These are phyloP conservation scores for Ceryle rudis DNA, from an alignment of 2,797 vertebrate species.

Conservation along the genomic window DNA sequence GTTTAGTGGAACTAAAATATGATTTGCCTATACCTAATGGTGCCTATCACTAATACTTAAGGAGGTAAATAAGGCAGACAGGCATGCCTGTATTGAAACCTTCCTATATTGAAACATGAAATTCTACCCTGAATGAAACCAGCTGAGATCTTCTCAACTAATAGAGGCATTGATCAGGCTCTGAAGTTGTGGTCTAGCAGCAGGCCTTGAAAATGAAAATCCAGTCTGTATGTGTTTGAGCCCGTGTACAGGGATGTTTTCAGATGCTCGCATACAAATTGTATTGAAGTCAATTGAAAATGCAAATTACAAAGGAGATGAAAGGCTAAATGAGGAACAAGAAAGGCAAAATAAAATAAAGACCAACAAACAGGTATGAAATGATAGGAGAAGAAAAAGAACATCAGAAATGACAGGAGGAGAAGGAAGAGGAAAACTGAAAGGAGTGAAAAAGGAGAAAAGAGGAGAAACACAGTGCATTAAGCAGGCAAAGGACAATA, in stretches of 20 bases:
- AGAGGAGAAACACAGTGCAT: neutral
- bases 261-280: neutral
- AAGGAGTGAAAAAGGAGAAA: neutral
- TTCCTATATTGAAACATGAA: neutral
- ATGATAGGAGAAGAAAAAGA: neutral
- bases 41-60: neutral
- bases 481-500: neutral
- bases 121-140: neutral
- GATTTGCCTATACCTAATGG: neutral
- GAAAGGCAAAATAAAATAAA: neutral
- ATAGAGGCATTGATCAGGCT: neutral
- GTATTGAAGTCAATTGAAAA: neutral
- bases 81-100: too few species aligned
- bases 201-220: neutral
- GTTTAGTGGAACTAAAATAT: neutral
- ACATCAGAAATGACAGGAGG: neutral
- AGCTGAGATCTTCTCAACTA: neutral
- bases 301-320: neutral
- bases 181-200: neutral
- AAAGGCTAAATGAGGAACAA: neutral
- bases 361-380: neutral
- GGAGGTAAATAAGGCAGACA: neutral
- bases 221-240: neutral
- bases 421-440: neutral
- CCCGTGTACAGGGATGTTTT: fast-evolving